These are phyloP conservation scores for Centropyge bicolor DNA, from an alignment of 2,797 vertebrate species.

Conservation along the genomic window DNA sequence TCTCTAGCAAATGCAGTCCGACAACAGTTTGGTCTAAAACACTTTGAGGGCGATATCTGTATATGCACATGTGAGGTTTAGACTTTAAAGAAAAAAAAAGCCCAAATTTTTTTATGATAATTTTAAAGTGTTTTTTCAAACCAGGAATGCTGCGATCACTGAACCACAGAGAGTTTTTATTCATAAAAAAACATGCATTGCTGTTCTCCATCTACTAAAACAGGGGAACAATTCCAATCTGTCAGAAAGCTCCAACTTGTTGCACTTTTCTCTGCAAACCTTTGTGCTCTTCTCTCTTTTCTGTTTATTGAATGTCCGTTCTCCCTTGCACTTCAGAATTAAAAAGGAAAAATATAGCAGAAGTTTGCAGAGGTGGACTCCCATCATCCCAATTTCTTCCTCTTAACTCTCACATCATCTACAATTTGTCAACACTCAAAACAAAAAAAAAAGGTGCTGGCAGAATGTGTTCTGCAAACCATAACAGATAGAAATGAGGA, in stretches of 20 bases:
- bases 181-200: conserved; percentile 27
- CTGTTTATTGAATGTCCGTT: neutral
- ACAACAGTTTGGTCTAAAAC: conserved; percentile 16
- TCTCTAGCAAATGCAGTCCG: conserved; percentile 25
- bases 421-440: conserved; percentile 13
- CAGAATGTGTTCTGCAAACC: conserved; percentile 15
- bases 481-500: conserved; percentile 21
- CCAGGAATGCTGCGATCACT: conserved; percentile 22
- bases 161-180: conserved; percentile 31
- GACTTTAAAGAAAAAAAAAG: neutral
- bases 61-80: neutral
- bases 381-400: conserved; percentile 1
- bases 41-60: conserved; percentile 4
- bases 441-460: neutral
- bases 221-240: conserved; percentile 17
- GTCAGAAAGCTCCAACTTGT: neutral
- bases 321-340: neutral
- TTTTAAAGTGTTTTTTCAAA: neutral
- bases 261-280: neutral
- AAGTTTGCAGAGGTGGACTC: neutral
- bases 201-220: conserved; percentile 6
- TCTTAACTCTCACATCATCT: neutral
- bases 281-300: neutral
- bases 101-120: neutral
- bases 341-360: neutral